These are phyloP conservation scores for Ceratothoa steindachneri DNA, from an alignment of 2,888 invertebrate genomes.

Conservation along the genomic window DNA sequence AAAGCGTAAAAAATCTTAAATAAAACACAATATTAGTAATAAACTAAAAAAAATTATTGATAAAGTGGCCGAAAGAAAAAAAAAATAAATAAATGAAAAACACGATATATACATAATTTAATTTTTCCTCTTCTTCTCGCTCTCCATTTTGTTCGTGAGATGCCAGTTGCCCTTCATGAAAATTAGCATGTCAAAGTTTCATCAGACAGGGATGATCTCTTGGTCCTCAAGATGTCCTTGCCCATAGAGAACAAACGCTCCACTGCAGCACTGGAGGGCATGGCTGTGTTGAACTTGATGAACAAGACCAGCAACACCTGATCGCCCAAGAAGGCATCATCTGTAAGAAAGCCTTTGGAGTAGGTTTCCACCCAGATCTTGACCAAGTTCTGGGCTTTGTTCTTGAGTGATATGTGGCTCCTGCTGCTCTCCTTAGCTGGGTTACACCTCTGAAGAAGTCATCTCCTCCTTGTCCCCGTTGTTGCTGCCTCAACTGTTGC, in stretches of 20 bases:
- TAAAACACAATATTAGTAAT: no score
- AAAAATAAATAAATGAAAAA: background rate
- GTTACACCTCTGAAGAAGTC: background rate
- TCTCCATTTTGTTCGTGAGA: background rate
- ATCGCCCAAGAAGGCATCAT: slow-evolving; percentile 15
- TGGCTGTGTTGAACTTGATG: slow-evolving; percentile 7
- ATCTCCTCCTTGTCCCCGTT: background rate
- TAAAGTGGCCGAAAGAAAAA: no score
- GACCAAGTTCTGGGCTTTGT: slow-evolving; percentile 10
- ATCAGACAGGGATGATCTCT: slow-evolving; percentile 2
- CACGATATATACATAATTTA: background rate
- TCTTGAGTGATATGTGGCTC: background rate
- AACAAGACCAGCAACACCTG: slow-evolving; percentile 17
- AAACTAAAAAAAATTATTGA: no score
- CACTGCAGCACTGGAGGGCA: slow-evolving; percentile 22
- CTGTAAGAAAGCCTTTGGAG: slow-evolving; percentile 11
- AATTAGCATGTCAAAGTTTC: background rate
- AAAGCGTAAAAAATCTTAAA: no score
- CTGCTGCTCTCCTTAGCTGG: background rate
- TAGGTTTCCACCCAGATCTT: slow-evolving; percentile 9
- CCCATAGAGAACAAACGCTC: slow-evolving; percentile 4
- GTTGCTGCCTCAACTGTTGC: slow-evolving; percentile 15
- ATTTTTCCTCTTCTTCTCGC: background rate
- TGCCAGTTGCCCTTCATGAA: background rate
- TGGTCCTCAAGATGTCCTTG: background rate